These are phyloP conservation scores for Oligia latruncula DNA, from an alignment of 2,888 invertebrate species.

Conservation along the genomic window DNA sequence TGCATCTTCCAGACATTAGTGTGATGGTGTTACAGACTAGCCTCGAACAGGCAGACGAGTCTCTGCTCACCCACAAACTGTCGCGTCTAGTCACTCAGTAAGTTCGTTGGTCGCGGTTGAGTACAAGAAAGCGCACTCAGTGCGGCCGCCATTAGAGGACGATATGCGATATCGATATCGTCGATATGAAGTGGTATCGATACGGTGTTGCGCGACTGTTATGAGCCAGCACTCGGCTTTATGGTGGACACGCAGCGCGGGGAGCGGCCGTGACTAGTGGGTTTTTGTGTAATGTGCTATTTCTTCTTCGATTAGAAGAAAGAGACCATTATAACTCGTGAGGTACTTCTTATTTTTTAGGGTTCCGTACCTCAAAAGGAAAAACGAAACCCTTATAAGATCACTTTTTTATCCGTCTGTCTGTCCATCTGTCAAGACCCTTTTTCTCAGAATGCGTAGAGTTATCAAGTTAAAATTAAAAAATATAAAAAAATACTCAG, in stretches of 20 bases:
- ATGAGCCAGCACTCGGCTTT: slow-evolving; percentile 33
- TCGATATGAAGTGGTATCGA: neutral
- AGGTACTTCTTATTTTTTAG: no score
- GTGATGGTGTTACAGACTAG: neutral
- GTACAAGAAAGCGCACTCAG: slow-evolving; percentile 51
- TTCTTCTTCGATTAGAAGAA: slow-evolving; percentile 5
- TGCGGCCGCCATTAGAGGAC: slow-evolving; percentile 25
- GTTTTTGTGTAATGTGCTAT: neutral
- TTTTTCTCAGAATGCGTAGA: no score
- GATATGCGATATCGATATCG: slow-evolving; percentile 19
- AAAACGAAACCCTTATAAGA: no score
- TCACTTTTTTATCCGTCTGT: no score
- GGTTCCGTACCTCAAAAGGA: no score
- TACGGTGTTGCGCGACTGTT: neutral
- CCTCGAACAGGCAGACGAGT: no score
- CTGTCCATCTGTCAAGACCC: no score
- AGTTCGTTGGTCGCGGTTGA: slow-evolving; percentile 17
- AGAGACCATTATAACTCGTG: neutral
- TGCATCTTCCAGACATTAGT: neutral
- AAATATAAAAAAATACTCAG: no score
- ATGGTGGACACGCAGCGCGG: slow-evolving; percentile 23
- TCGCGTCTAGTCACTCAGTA: neutral
- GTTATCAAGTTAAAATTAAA: no score
- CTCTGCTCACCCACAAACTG: neutral
- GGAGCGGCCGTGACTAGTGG: neutral